Base-by-base conservation (phyloP, 1,140 invertebrate species). In the Caligus rogercresseyi region DNA sequence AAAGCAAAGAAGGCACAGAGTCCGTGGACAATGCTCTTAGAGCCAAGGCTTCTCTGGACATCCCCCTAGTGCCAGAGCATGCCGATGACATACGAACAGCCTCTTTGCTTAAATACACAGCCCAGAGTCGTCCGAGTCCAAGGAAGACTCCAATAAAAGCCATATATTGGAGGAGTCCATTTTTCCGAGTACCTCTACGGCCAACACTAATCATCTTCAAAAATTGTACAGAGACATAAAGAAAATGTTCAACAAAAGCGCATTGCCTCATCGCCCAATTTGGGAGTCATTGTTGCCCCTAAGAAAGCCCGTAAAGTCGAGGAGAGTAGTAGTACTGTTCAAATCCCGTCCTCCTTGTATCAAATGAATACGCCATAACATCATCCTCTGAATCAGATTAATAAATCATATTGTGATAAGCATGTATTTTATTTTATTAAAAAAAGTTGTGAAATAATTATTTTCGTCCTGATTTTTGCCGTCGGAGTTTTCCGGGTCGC, bases 21-120 rank as follows among this genome's bases (percentile, higher is more conserved):
- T 76, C 78, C 14, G 75, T 78, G 64, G 86, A 93, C 71, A 78
- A 81, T 61, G 73, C 77, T 23, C 73, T 93, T n/a, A 72, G 89
- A 58, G 79, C 80, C 56, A 91, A 84, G 71, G 81, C 80, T 52
- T 86, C 85, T 23, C 73, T 94, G 1, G 79, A 85, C 69, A 86
- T 94, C 61, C 72, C 78, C 51, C 74, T 93, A 16, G 72, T 92
- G 1, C 80, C 83, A 2, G 89, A 93, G 74, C 76, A 77, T 26
- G 79, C 83, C 65, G 84, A 89, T 65, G 89, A 93, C 69, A 75
- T 79, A 55, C 81, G 81, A 71, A 75, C 89, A 70, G 89, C 89
- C 0, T 78, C 81, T 1, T 73, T 92, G 19, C 75, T 92, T 54
- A 79, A 82, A 51, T 69, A 84, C 1, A 77, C 78, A 69, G 79